These are phyloP conservation scores for Ia io DNA, from an alignment of 2,113 vertebrate genomes.

Conservation along the genomic window DNA sequence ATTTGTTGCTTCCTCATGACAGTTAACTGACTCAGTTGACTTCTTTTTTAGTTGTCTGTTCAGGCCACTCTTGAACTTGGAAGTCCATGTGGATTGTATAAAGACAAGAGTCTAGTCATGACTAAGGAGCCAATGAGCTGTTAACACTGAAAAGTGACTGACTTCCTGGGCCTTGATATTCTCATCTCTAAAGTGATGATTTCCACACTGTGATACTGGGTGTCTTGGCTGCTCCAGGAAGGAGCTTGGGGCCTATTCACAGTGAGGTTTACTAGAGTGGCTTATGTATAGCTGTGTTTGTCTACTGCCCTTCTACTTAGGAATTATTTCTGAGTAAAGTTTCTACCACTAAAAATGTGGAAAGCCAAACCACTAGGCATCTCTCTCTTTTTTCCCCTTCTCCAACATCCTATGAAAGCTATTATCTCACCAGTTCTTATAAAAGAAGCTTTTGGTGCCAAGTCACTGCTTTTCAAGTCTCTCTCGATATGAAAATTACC, in stretches of 20 bases:
- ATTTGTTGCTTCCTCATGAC: neutral
- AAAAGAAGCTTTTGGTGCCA: neutral
- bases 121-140: neutral
- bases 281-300: neutral
- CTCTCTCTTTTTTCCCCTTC: neutral
- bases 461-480: neutral
- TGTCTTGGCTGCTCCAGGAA: neutral
- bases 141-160: neutral
- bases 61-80: neutral
- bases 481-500: neutral
- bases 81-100: neutral
- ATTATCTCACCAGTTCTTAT: neutral
- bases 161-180: neutral
- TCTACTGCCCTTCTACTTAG: neutral
- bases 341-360: neutral
- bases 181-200: neutral
- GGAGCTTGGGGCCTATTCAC: no score
- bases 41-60: neutral
- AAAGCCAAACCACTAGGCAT: neutral
- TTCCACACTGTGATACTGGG: neutral
- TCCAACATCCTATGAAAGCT: neutral
- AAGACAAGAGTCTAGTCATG: neutral
- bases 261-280: neutral
- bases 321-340: neutral
- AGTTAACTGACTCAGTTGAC: neutral